Base-by-base conservation (phyloP, 2,113 vertebrate genomes). In the Pterocles gutturalis region DNA sequence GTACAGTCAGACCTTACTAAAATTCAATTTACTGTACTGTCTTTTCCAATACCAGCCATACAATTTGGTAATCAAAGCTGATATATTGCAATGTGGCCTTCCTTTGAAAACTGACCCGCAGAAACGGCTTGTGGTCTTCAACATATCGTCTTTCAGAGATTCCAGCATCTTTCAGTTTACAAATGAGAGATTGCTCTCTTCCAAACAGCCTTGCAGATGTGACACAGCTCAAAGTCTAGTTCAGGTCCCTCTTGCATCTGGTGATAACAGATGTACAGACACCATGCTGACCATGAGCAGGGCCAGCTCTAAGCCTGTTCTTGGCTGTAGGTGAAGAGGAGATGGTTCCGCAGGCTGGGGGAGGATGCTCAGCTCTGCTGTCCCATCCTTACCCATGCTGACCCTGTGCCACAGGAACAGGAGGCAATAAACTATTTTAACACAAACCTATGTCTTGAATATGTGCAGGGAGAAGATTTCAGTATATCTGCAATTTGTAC, bases 1-100 rank as follows among this genome's bases (percentile, higher is more conserved):
- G 33, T 89, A 36, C 36, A 64, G 38, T 61, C 66, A 83, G 45
- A 65, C 54, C 62, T 78, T 92, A 90, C 15, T 93, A 94, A 92
- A 89, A 80, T 78, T 70, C 36, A 60, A 4, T 95, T 94, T 95
- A 71, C 80, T 71, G 20, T 58, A 43, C 67, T 82, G 25, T 79
- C 33, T 64, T 77, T 93, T 78, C 86, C 54, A 73, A 9, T 78
- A 24, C 16, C 21, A 75, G 46, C 36, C 48, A 6, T 70, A 34
- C 34, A 33, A 2, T 73, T 80, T 62, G 43, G 22, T 78, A 61
- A 25, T 48, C 86, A 60, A 61, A 65, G 36, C 20, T 73, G 58
- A 8, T 70, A 46, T 51, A 92, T 87, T 81, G 51, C 64, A 78
- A 41, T 9, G 10, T 93, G 66, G n/a, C 73, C 87, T 95, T 76